phyloP scores from a whole-genome alignment of 2,797 vertebrate genomes.

The Cryptoprocta ferox region DNA sequence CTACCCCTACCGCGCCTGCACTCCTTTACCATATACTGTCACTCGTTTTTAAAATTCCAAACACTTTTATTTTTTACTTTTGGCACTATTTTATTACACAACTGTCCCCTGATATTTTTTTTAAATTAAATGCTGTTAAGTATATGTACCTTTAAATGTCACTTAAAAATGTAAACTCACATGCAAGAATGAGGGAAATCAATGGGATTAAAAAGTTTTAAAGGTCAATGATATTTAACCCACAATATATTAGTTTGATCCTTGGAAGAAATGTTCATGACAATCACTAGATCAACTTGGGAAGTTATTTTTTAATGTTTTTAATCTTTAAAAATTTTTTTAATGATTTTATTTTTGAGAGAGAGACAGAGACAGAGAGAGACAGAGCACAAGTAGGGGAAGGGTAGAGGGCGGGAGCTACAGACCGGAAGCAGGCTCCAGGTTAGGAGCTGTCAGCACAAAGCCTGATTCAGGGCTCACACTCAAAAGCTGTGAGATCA shows the following conservation, averaged over 20 bases:
- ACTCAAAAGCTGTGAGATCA: no score
- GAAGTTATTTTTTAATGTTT: constrained; percentile 74
- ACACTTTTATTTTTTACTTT: neutral
- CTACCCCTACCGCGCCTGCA: neutral
- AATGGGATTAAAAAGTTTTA: constrained; percentile 81
- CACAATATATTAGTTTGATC: constrained; percentile 80
- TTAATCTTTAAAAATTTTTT: no score
- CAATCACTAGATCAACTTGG: constrained; percentile 82
- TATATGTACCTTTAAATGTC: constrained; percentile 64
- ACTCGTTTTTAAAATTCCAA: constrained; percentile 27
- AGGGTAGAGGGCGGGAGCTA: no score
- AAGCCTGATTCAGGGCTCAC: no score
- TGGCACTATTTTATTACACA: neutral
- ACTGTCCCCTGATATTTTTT: neutral
- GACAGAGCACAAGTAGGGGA: no score
- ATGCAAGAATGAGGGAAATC: constrained; percentile 77
- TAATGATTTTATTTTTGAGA: no score
- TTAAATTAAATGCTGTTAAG: constrained; percentile 54
- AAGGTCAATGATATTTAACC: constrained; percentile 83
- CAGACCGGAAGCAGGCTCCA: no score
- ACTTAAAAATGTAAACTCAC: constrained; percentile 77
- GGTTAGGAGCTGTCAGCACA: no score
- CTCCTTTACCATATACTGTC: neutral
- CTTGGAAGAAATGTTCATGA: constrained; percentile 77
- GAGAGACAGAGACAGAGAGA: no score